Evolutionary conservation across 2,797 vertebrate genomes (phyloP), one percentile per base, ranked within the genome.

Genomic region (Sebastes glaucus): DNA sequence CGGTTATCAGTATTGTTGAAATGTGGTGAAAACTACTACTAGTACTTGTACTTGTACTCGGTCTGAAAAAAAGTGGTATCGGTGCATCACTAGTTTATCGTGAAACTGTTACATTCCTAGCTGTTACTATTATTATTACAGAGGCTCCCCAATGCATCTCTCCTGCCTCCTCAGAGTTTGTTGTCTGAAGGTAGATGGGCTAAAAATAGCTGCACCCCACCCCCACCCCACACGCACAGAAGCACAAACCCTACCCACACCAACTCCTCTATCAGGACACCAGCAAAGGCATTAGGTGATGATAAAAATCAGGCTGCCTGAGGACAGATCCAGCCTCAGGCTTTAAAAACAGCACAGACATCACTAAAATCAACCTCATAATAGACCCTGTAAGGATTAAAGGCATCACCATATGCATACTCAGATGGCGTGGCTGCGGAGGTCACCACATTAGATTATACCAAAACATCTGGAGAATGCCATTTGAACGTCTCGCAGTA

Each of bases 141-240:
- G 46, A 62, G 82, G 84, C 71, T 83, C 92, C 88, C 87, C 83
- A 78, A 72, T 68, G 78, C 80, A 83, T 68, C 73, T 64, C 69
- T 79, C 61, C 30, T 64, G 83, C 82, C 72, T 83, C 69, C 70
- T 85, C 49, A 22, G n/a, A 66, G 60, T 70, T 69, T 57, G 64
- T 82, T 81, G 79, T 84, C 82, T 84, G 77, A 89, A 87, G 78
- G 78, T 87, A 83, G 66, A 77, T 49, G 65, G 60, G 85, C 89
- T 92, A 94, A 92, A 94, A 92, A 94, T 94, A 94, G 84, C 78
- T 32, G 64, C 33, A 4, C 11, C 20, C 38, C 71, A 18, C 35
- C 59, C 67, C 13, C 57, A 22, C 13, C 32, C 46, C 61, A 14
- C 35, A 10, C 6, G 13, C 18, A 71, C 73, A 77, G 25, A 77